Evolutionary conservation across 2,888 invertebrate species (phyloP), one percentile per base, ranked within the genome.

Genomic region (Chaetogeoica ovagalla): DNA sequence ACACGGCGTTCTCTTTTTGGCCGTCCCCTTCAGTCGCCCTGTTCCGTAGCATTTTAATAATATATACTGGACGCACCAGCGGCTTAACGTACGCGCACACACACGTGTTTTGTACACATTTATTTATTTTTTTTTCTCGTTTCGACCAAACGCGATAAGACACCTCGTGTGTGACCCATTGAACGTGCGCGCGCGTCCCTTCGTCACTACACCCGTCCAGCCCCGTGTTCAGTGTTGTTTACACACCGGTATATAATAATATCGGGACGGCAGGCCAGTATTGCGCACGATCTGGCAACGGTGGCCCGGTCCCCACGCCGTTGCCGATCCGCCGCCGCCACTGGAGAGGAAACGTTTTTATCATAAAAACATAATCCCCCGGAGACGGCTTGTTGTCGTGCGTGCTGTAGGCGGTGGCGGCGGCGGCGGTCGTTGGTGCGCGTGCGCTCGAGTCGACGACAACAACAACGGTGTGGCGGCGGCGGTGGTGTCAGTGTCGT

Each of bases 341-440:
- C 30, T 30, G 30, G 39, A 39, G 66, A 70, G 71, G 71, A 79
- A 71, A 79, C 79, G 63, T 71, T 79, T 79, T 79, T 79, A 79
- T 79, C 79, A 79, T 57, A 65, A 39, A 30, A 74, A 63, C 15
- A 63, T 55, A 55, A 73, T 73, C 55, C 30, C 55, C 30, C n/a
- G n/a, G n/a, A n/a, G 37, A 19, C 37, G 43, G 11, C 7, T 11
- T 43, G 63, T n/a, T n/a, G n/a, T n/a, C 39, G 19, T 23, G 43
- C 23, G 43, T 21, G 21, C 39, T 4, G 13, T 2, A 8, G 5
- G n/a, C 39, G 11, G 9, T 43, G 43, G 62, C 30, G 30, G 11
- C 55, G 30, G 19, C 69, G 30, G 23, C 69, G 55, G 30, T 19
- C 11, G 43, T 57, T 39, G 37, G 66, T 57, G 57, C 63, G 65